Percentiles rank a stretch among this genome's conserved stretches.
These are phyloP conservation scores for Zhuqinia jingwanae DNA, from an alignment of 2,888 invertebrate genomes.

Conservation along the genomic window DNA sequence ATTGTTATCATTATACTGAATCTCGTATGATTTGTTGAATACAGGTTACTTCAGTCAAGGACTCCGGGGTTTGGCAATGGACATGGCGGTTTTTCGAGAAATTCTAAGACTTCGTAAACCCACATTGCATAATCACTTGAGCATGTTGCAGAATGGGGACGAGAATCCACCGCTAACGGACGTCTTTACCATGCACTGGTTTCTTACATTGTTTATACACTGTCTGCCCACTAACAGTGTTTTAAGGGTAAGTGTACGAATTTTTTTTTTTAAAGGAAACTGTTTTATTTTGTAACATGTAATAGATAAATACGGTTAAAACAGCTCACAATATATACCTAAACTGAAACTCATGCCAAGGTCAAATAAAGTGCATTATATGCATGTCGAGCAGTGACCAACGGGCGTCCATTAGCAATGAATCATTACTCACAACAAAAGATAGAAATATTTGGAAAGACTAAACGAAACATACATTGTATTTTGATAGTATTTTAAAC, in stretches of 20 bases:
- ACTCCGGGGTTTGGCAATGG: conserved; percentile 96
- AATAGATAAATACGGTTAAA: background rate
- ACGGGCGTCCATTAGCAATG: too few species aligned
- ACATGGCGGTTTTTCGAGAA: conserved; percentile 99
- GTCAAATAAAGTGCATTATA: conserved; percentile 34
- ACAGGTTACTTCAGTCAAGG: conserved; percentile 98
- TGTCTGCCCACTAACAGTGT: conserved; percentile 96
- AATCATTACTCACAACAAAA: too few species aligned
- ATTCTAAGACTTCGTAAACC: conserved; percentile 92
- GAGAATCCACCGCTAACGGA: conserved; percentile 98
- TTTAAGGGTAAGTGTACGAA: conserved; percentile 86
- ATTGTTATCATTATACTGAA: background rate
- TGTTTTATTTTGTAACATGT: too few species aligned
- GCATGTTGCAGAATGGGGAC: conserved; percentile 92
- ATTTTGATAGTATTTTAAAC: too few species aligned
- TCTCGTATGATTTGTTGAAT: conserved; percentile 6
- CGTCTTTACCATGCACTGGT: conserved; percentile 99
- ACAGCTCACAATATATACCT: background rate
- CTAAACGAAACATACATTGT: background rate
- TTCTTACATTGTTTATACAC: conserved; percentile 95
- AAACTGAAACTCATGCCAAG: background rate
- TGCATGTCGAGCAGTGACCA: background rate
- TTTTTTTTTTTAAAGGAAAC: too few species aligned
- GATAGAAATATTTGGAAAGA: too few species aligned
- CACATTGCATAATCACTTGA: conserved; percentile 93